Conservation (phyloP, 2,113 vertebrate species). For the Lagopus muta region DNA sequence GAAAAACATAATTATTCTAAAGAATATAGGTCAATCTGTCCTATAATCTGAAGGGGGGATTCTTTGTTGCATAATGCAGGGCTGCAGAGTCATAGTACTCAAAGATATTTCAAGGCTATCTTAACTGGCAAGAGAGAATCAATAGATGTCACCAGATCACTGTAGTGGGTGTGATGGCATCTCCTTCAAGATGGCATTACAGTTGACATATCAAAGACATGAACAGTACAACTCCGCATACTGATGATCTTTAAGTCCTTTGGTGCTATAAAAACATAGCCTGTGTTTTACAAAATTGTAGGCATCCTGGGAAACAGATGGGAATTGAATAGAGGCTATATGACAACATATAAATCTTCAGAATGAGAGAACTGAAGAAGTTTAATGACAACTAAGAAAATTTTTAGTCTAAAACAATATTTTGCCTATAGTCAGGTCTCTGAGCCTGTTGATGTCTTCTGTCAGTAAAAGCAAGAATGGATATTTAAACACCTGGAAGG, state of each 20-base stretch:
- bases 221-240: not conserved
- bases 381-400: not conserved
- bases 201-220: not conserved
- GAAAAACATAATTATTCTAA: not conserved
- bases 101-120: not conserved
- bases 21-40: not conserved
- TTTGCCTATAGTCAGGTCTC: not conserved
- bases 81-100: not conserved
- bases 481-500: not conserved
- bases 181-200: not conserved
- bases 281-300: not conserved
- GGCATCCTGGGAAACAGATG: not conserved
- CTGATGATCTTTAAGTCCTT: not conserved
- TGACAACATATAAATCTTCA: not conserved
- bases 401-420: not conserved
- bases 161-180: not conserved
- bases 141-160: not conserved
- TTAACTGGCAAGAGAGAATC: not conserved
- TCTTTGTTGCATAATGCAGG: not conserved
- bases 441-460: not conserved
- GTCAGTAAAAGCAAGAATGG: not conserved
- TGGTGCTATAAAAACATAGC: not conserved
- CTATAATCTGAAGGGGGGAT: not conserved
- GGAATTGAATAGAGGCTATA: not conserved
- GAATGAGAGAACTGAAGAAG: not conserved